phyloP scores from a whole-genome alignment of 2,888 invertebrate species.

The Apoda limacodes region DNA sequence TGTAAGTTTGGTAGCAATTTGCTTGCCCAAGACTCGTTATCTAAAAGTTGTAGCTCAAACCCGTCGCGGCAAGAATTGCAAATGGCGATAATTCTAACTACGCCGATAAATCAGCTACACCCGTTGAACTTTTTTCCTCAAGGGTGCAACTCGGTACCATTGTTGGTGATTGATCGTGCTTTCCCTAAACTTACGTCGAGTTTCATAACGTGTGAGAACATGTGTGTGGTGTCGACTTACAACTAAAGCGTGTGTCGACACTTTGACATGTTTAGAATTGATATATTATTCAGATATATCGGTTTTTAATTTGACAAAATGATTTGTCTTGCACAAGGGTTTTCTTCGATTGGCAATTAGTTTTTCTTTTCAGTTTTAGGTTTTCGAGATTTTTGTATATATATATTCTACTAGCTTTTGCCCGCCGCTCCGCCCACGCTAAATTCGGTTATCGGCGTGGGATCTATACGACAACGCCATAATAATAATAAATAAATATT shows the following conservation, averaged over 20 bases:
- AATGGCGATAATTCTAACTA: slow-evolving; percentile 68
- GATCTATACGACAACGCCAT: no score
- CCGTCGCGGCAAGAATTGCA: slow-evolving; percentile 60
- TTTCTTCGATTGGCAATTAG: no score
- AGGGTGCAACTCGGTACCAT: slow-evolving; percentile 44
- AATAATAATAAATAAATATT: no score
- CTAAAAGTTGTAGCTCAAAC: slow-evolving; percentile 46
- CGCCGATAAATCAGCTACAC: slow-evolving; percentile 60
- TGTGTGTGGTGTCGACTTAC: slow-evolving; percentile 30
- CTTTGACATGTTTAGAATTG: slow-evolving; percentile 29
- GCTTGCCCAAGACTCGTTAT: slow-evolving; percentile 51
- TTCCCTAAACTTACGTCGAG: slow-evolving; percentile 45
- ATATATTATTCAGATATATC: slow-evolving; percentile 28
- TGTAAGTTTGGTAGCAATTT: no score
- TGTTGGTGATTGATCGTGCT: slow-evolving; percentile 59
- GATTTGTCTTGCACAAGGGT: no score
- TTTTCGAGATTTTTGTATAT: no score
- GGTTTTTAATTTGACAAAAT: slow-evolving; percentile 34
- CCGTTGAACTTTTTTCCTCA: slow-evolving; percentile 59
- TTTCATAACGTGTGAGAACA: slow-evolving; percentile 36
- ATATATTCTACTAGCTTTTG: no score
- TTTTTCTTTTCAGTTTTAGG: no score
- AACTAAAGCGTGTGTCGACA: no score
- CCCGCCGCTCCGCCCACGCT: no score
- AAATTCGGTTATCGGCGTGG: no score